Conservation (phyloP, 1,140 invertebrate genomes). For the Heliothis subflexa region DNA sequence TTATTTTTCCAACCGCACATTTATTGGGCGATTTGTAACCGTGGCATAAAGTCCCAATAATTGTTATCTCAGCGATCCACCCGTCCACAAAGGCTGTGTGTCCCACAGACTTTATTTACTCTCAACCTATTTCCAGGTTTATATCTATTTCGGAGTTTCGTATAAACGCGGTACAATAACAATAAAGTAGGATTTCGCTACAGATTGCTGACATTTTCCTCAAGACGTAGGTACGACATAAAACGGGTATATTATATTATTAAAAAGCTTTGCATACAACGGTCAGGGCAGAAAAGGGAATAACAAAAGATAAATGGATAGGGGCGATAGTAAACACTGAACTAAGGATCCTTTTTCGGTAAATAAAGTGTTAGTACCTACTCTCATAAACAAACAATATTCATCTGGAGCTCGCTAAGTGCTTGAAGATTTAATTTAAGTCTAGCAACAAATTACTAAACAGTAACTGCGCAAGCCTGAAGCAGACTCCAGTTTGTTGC, state of each 20-base stretch:
- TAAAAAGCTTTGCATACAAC: slow-evolving; percentile 81
- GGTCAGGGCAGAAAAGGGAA: slow-evolving; percentile 46
- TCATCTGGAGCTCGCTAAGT: not conserved
- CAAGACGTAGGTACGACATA: slow-evolving; percentile 76
- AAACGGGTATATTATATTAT: slow-evolving; percentile 76
- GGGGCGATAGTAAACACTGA: slow-evolving; percentile 40
- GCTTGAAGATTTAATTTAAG: slow-evolving; percentile 2
- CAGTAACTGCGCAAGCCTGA: not conserved
- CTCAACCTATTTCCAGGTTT: slow-evolving; percentile 79
- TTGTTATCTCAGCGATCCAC: slow-evolving; percentile 77
- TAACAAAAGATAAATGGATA: slow-evolving; percentile 51
- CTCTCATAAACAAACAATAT: not conserved
- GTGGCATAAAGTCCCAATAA: slow-evolving; percentile 75
- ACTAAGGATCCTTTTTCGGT: slow-evolving; percentile 29
- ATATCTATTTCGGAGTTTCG: slow-evolving; percentile 77
- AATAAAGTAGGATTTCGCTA: slow-evolving; percentile 83
- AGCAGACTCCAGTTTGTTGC: not conserved
- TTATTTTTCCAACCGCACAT: slow-evolving; percentile 30
- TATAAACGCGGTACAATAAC: slow-evolving; percentile 83
- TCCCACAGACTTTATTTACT: slow-evolving; percentile 80
- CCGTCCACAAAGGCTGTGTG: slow-evolving; percentile 65
- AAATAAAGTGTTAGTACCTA: slow-evolving; percentile 17
- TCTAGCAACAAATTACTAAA: slow-evolving; percentile 3
- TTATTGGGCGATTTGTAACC: slow-evolving; percentile 49
- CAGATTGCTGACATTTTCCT: slow-evolving; percentile 84